phyloP scores from a whole-genome alignment of 2,888 invertebrate species.

The Geotrupes spiniger region DNA sequence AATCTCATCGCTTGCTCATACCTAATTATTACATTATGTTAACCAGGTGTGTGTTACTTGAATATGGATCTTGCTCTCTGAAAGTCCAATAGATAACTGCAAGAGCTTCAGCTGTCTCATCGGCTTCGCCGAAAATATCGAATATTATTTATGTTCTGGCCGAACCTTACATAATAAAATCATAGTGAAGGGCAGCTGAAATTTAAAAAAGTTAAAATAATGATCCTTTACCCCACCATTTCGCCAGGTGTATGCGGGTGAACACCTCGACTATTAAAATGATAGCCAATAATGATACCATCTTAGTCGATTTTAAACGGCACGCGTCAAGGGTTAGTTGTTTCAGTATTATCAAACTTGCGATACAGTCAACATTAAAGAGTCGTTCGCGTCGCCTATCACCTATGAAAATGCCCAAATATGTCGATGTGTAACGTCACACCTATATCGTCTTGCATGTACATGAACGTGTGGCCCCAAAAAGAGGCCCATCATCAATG shows the following conservation, averaged over 20 bases:
- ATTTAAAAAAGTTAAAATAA: slow-evolving; percentile 29
- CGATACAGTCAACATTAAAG: slow-evolving; percentile 3
- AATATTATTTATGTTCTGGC: slow-evolving; percentile 25
- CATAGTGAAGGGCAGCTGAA: slow-evolving; percentile 17
- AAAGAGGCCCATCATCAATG: slow-evolving; percentile 18
- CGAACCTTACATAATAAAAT: slow-evolving; percentile 18
- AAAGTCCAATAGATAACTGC: slow-evolving; percentile 5
- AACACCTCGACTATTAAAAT: slow-evolving; percentile 30
- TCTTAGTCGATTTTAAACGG: slow-evolving; percentile 35
- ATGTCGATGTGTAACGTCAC: slow-evolving; percentile 29
- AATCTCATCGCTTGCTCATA: slow-evolving; percentile 10
- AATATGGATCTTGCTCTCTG: background rate
- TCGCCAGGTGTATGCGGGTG: slow-evolving; percentile 51
- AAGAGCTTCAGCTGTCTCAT: slow-evolving; percentile 28
- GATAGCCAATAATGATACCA: slow-evolving; percentile 39
- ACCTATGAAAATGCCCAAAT: slow-evolving; percentile 18
- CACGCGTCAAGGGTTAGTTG: slow-evolving; percentile 33
- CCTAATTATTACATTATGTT: background rate
- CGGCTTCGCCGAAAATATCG: slow-evolving; percentile 18
- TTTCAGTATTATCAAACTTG: slow-evolving; percentile 11
- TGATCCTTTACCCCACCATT: slow-evolving; percentile 40
- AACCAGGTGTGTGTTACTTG: slow-evolving; percentile 18
- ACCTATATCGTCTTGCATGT: slow-evolving; percentile 33
- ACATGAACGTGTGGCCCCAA: slow-evolving; percentile 19
- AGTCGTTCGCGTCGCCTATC: background rate